Evolutionary conservation across 2,113 vertebrate species (phyloP), one percentile per base, ranked within the genome.

Genomic region (Ifrita kowaldi): DNA sequence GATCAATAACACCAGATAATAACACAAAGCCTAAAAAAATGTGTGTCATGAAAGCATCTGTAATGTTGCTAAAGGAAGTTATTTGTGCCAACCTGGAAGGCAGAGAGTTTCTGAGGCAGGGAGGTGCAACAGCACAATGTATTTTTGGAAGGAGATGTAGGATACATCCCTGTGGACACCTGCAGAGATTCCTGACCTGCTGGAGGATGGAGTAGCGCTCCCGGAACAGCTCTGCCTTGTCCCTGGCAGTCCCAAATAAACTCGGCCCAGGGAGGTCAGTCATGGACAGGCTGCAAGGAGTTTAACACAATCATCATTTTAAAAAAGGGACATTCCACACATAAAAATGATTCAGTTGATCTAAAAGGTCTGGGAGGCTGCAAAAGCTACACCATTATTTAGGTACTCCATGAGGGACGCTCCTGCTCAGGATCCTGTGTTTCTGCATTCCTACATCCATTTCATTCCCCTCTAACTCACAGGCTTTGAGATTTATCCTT

Each of bases 211-310:
- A 98, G 77, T 99, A 99, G 69, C 99, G 98, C 84, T 99, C 99
- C 70, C 98, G 98, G 95, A 99, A 99, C 37, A 99, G 92, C 86
- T 99, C 99, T 2, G 99, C 99, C 98, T 99, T 99, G 95, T 99
- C 99, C 92, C 97, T 98, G 93, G 99, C 98, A 75, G 95, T 97
- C 74, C 99, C 99, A 97, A 99, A 99, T 14, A 99, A 97, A 91
- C 97, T 98, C 8, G 99, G 98, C 24, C 73, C 67, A 28, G 98
- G 97, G 26, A 98, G 97, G 69, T 46, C 98, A 44, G 98, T 99
- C 99, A 99, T 98, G 79, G 97, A 98, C 26, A 99, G 95, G 10
- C 99, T 99, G 97, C 63, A 86, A 89, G 79, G 53, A 95, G 70
- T 78, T 68, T 0, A 41, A 60, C 26, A 93, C 16, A 89, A 4